Evolutionary conservation across 2,888 invertebrate genomes (phyloP), one percentile per base, ranked within the genome.

Genomic region (Euzophera pinguis): DNA sequence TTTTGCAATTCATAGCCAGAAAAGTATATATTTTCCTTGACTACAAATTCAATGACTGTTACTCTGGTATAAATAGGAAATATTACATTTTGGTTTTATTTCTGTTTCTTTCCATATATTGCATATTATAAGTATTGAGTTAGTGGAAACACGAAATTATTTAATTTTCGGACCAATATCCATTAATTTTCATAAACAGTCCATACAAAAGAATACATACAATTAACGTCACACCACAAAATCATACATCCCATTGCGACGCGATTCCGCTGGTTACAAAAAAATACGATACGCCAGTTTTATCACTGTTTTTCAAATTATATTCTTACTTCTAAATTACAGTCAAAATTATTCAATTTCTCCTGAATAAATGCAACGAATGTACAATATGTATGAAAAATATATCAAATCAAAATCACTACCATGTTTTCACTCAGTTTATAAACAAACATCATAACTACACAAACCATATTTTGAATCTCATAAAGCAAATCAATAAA

Each of bases 331-430:
- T 72, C 74, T 78, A 78, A 71, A 64, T 67, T 65, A 68, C 69
- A 70, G 73, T 77, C 75, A 62, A 63, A 67, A 71, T 59, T 50
- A 59, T 60, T 14, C 45, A 51, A 50, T 34, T 16, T 35, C 53
- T 61, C 65, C 69, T 71, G 75, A 79, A 81, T 87, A 88, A 88
- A 88, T 88, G 88, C 88, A 86, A 83, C 82, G 80, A 78, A 83
- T 82, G 81, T 84, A 85, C 78, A 85, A 77, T 73, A 75, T 70
- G 63, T 62, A 67, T 63, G 68, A 65, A 64, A 66, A 61, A 62
- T 62, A 62, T 55, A 59, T 61, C 64, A 60, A 67, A 56, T 61
- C 39, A 53, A 48, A 55, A 62, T 71, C 69, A 71, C 68, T 63
- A 69, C 73, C 67, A 58, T 55, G 42, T 59, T 62, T 67, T 64